Evolutionary conservation across 2,888 invertebrate species (phyloP), one percentile per base, ranked within the genome.

Genomic region (Agrypnus murinus): DNA sequence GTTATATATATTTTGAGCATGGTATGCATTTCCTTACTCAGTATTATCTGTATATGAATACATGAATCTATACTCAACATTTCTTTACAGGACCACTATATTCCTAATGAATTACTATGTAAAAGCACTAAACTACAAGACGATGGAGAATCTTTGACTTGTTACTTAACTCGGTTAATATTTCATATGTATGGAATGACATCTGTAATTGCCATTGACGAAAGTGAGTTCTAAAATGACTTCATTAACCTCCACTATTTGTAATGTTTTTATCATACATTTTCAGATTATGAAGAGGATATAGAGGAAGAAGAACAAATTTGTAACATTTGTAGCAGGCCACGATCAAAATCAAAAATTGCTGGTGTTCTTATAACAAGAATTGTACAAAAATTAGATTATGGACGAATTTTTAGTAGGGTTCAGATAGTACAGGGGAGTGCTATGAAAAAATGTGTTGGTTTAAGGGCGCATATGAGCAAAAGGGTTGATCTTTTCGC

Each of bases 401-500:
- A 76, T 64, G 82, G 81, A 25, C 73, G 81, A 62, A 80, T 84
- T 6, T 84, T 84, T 63, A 82, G 81, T 65, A 75, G 84, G 43
- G 75, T 80, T 2, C 77, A 80, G 69, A 48, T 83, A n/a, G 77
- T 77, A 9, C 77, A 81, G 5, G 86, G 85, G 1, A 82, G 81
- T 55, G 78, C 82, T 4, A 80, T 81, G 57, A 76, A 79, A 60
- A 83, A 82, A 72, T 79, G 81, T 25, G 75, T 77, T 1, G 67
- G 68, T 2, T 82, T 85, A 50, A 71, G 78, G 31, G 79, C 79
- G 48, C 78, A 81, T 48, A 59, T 85, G 2, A 81, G 79, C 55
- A 74, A 84, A 60, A 83, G 83, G 76, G 77, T 81, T 1, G 83
- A 85, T 67, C 75, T 85, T 55, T 85, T 79, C 64, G 78, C 79